These are phyloP conservation scores for Pelecanus crispus DNA, from an alignment of 2,113 vertebrate species.

Conservation along the genomic window DNA sequence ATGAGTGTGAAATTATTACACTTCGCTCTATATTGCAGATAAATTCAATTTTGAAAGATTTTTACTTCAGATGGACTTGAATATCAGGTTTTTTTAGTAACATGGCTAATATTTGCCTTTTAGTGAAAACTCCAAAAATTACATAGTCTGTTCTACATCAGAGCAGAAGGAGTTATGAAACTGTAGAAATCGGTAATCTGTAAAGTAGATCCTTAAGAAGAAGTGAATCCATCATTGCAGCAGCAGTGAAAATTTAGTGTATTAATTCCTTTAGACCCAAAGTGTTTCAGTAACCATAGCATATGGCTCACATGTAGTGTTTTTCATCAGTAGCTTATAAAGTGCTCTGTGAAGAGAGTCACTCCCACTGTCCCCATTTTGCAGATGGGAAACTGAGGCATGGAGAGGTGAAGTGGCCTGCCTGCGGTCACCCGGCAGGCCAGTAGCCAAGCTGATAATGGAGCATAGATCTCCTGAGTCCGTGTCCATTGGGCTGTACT, in stretches of 20 bases:
- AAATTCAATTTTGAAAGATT: background rate
- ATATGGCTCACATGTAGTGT: background rate
- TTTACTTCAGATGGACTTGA: background rate
- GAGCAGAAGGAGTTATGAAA: background rate
- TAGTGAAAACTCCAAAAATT: background rate
- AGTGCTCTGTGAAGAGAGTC: background rate
- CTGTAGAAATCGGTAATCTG: background rate
- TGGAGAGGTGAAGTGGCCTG: background rate
- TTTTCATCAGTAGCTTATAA: background rate
- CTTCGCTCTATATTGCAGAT: background rate
- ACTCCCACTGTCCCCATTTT: background rate
- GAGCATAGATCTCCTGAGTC: background rate
- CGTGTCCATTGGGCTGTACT: background rate
- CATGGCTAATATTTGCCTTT: background rate
- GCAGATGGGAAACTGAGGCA: background rate
- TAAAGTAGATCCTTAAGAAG: background rate
- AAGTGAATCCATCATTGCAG: background rate
- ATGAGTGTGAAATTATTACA: background rate
- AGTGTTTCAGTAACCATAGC: background rate
- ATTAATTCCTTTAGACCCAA: background rate
- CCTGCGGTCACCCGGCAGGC: background rate
- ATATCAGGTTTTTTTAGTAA: background rate
- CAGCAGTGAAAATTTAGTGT: background rate
- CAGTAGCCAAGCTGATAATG: background rate
- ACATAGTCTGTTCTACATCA: background rate